Evolutionary conservation across 2,797 vertebrate species (phyloP).

Genomic region (Botia kubotai): DNA sequence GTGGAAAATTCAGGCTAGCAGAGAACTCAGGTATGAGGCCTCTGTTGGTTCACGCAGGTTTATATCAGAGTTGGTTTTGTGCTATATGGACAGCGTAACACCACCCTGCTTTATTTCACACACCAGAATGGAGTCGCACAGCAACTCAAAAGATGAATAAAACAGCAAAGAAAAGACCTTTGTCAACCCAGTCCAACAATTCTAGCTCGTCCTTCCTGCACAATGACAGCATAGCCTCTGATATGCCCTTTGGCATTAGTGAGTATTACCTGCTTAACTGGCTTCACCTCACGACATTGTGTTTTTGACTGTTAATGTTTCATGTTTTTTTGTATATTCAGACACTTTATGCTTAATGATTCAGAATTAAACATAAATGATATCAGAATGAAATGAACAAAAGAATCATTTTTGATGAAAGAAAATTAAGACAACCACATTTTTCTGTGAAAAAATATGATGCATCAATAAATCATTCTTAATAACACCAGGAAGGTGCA

Average conservation of each 20-base stretch:
- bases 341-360: too few species aligned
- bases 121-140: constrained; percentile 93
- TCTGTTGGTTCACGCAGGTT: neutral
- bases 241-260: constrained; percentile 76
- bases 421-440: too few species aligned
- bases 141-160: constrained; percentile 87
- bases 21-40: constrained; percentile 88
- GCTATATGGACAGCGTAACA: too few species aligned
- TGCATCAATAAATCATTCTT: too few species aligned
- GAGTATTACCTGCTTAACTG: constrained; percentile 40
- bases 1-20: constrained; percentile 85
- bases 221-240: constrained; percentile 75
- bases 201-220: constrained; percentile 83
- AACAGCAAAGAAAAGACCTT: constrained; percentile 81
- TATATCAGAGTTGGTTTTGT: neutral
- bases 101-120: neutral
- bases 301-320: neutral
- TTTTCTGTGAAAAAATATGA: too few species aligned
- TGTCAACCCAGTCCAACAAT: constrained; percentile 82
- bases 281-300: neutral
- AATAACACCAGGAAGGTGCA: too few species aligned
- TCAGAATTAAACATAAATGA: too few species aligned
- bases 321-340: too few species aligned
- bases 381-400: too few species aligned
- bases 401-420: too few species aligned